Evolutionary conservation across 2,113 vertebrate species (phyloP).

Genomic region (Nipponia nippon): DNA sequence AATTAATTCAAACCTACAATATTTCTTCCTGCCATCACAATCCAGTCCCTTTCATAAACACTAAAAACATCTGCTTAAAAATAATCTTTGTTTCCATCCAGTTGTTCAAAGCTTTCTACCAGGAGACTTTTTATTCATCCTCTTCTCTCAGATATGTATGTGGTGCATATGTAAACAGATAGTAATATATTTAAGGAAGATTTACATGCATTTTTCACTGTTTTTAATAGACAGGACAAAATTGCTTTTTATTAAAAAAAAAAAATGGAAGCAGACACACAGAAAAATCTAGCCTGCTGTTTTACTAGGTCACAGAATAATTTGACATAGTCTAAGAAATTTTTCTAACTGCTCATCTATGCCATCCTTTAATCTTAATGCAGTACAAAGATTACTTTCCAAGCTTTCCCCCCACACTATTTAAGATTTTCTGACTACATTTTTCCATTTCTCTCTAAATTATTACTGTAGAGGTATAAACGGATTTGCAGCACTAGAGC

Average conservation of each 20-base stretch:
- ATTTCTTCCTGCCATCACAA: not conserved
- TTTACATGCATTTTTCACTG: not conserved
- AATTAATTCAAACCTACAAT: not conserved
- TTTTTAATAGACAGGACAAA: not conserved
- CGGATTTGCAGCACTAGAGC: not conserved
- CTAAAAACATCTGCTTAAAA: not conserved
- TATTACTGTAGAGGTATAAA: not conserved
- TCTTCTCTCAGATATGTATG: constrained; percentile 13
- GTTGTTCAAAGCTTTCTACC: not conserved
- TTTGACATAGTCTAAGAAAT: not conserved
- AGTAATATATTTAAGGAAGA: not conserved
- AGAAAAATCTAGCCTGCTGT: not conserved
- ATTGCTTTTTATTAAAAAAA: not conserved
- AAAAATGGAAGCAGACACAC: not conserved
- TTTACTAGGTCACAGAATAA: not conserved
- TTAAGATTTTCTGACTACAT: not conserved
- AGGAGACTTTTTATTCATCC: constrained; percentile 10
- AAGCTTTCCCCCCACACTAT: not conserved
- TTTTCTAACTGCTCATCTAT: not conserved
- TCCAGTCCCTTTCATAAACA: not conserved
- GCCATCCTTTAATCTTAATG: not conserved
- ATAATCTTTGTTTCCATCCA: not conserved
- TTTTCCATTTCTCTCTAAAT: not conserved
- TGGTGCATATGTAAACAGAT: not conserved
- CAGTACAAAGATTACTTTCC: not conserved